Conservation (phyloP, 2,888 invertebrate species). For the Pandemis cinnamomeana region DNA sequence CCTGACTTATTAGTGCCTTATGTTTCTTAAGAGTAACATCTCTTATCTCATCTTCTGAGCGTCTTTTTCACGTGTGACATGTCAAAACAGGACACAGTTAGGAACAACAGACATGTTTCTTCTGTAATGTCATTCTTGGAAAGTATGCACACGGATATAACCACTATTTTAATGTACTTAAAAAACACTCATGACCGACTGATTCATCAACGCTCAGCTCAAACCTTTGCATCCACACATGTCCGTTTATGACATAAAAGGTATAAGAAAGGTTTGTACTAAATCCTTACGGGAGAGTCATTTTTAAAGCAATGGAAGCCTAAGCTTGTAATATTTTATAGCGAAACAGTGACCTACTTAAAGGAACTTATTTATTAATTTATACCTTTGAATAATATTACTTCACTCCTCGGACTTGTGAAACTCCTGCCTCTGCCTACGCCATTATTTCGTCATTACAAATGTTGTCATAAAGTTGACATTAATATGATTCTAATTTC, state of each 20-base stretch:
- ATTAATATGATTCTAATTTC: background rate
- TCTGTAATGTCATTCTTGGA: background rate
- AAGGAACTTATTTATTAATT: background rate
- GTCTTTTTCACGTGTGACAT: background rate
- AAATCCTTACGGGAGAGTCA: too few species aligned
- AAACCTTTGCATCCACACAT: too few species aligned
- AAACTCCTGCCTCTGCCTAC: background rate
- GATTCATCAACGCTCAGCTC: too few species aligned
- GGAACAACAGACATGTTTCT: background rate
- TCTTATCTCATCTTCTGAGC: background rate
- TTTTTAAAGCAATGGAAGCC: too few species aligned
- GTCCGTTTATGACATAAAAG: too few species aligned
- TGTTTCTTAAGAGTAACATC: background rate
- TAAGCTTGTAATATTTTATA: background rate
- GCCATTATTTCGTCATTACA: background rate
- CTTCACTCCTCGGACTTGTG: background rate
- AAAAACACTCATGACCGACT: too few species aligned
- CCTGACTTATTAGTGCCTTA: background rate
- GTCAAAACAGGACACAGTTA: background rate
- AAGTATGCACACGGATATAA: background rate
- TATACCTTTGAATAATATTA: background rate
- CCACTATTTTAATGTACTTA: too few species aligned
- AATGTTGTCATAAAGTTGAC: background rate
- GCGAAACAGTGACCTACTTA: background rate
- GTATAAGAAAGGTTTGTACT: too few species aligned